phyloP scores from a whole-genome alignment of 1,140 invertebrate genomes.

The Ridgeia piscesae region DNA sequence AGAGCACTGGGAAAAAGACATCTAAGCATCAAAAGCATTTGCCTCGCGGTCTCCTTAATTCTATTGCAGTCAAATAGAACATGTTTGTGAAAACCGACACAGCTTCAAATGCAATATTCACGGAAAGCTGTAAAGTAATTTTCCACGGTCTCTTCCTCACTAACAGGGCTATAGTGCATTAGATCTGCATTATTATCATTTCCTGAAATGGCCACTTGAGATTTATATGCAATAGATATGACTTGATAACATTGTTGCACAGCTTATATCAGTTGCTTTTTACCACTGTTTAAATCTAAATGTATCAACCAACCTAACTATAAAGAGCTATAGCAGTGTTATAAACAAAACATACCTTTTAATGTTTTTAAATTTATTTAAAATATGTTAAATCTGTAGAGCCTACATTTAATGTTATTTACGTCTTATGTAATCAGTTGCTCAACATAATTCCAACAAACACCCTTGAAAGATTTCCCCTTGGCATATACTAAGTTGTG shows the following conservation, averaged over 20 bases:
- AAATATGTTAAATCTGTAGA: no score
- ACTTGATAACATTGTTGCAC: background rate
- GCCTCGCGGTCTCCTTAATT: background rate
- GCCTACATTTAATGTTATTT: no score
- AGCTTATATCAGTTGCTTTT: no score
- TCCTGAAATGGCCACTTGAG: background rate
- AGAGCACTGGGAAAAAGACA: slow-evolving; percentile 4
- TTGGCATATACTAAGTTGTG: no score
- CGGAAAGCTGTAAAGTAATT: background rate
- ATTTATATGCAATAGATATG: background rate
- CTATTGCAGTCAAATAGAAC: slow-evolving; percentile 5
- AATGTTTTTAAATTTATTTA: no score
- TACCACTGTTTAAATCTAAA: no score
- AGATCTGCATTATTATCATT: background rate
- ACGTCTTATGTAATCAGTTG: no score
- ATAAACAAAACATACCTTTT: no score
- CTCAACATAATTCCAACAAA: no score
- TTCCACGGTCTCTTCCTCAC: background rate
- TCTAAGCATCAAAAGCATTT: slow-evolving; percentile 1
- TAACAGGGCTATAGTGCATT: background rate
- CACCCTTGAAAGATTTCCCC: no score
- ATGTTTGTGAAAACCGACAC: background rate
- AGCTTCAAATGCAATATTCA: background rate
- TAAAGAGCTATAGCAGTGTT: no score
- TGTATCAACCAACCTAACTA: no score